Evolutionary conservation across 1,140 invertebrate genomes (phyloP), one percentile per base, ranked within the genome.

Genomic region (Cydia pomonella): DNA sequence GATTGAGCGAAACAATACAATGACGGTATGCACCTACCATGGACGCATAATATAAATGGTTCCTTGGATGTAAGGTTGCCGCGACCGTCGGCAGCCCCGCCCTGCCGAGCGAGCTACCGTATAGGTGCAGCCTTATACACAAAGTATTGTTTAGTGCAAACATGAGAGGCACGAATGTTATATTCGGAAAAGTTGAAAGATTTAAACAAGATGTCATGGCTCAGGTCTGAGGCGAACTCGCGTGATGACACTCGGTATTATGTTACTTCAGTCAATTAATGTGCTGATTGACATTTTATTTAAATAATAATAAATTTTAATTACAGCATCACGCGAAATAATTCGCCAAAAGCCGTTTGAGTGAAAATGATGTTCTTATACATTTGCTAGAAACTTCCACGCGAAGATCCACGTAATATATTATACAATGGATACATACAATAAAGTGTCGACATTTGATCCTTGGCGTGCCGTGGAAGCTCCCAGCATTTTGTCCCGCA

Each of bases 71-170:
- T 18, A 53, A n/a, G 50, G 3, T 9, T 47, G 44, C 13, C 13
- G 12, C 4, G 44, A 16, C 13, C 1, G 2, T 44, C 41, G 12
- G 41, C 41, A 44, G 50, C 50, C 53, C 53, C 53, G 53, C 53
- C 53, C 53, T 44, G 16, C 41, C 16, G 53, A 23, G 53, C 53
- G 10, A 21, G 21, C 53, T 23, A 12, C 53, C 53, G n/a, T 12
- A 16, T 9, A 59, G 18, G 6, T 9, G 53, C 21, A n/a, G 53
- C 53, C 2, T 5, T 59, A 9, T 21, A 23, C 9, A 9, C 23
- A 23, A 59, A 59, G 21, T 59, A 73, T 75, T 63, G 66, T 76
- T 78, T 73, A 79, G 77, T 76, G 77, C 75, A 71, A 79, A 73
- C 73, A 75, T 75, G 62, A 74, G 64, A 75, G 77, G 75, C 77